Conservation (phyloP, 2,888 invertebrate species). For the Himalopsyche japonica region DNA sequence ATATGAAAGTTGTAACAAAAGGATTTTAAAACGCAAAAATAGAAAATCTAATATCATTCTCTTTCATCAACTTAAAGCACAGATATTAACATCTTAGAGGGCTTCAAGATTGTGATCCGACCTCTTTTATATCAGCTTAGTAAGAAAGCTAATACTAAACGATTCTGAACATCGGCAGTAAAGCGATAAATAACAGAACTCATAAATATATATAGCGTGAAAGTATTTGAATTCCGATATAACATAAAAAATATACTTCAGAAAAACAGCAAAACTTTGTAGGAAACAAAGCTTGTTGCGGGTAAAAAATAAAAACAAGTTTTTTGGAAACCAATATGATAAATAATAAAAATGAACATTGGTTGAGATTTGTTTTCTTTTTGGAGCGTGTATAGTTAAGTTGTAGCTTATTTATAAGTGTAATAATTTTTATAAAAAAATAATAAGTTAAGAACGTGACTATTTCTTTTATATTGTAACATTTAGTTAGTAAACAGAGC, state of each 20-base stretch:
- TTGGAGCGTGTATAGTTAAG: background rate
- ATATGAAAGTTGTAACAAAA: too few relatives aligned
- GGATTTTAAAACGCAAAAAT: too few relatives aligned
- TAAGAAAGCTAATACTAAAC: too few relatives aligned
- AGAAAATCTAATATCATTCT: too few relatives aligned
- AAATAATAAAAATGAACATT: background rate
- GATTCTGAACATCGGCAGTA: background rate
- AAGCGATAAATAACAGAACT: background rate
- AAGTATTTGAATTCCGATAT: background rate
- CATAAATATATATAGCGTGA: background rate
- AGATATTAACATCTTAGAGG: too few relatives aligned
- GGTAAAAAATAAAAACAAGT: background rate
- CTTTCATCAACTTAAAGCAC: too few relatives aligned
- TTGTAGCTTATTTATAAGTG: background rate
- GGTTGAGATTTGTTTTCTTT: background rate
- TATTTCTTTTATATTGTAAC: too few relatives aligned
- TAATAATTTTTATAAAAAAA: too few relatives aligned
- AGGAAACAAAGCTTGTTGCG: background rate
- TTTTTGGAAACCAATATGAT: background rate
- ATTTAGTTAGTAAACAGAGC: too few relatives aligned
- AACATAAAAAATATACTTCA: background rate
- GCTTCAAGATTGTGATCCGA: too few relatives aligned
- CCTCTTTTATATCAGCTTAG: too few relatives aligned
- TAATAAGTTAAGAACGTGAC: too few relatives aligned
- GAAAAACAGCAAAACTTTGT: background rate